Evolutionary conservation across 1,140 invertebrate genomes (phyloP), one percentile per base, ranked within the genome.

Genomic region (Drosophila hydei): DNA sequence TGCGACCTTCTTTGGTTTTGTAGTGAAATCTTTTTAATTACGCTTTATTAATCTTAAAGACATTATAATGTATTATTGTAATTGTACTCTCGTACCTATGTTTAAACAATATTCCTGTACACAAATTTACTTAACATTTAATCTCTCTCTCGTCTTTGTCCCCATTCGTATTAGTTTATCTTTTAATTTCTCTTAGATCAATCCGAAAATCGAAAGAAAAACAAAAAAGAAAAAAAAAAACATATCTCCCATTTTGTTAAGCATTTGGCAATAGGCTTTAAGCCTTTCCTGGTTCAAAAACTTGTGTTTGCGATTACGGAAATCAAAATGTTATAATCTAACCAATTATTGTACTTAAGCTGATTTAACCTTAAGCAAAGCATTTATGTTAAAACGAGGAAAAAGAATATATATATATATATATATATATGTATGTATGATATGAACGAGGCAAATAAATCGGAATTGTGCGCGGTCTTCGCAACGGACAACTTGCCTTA

Each of bases 11-110:
- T 87, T 75, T 36, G 58, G 75, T 77, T 83, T 89, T 69, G 79
- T 88, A 88, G 83, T 83, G 65, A 88, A 88, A 83, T 88, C 79
- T 89, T 67, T 89, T 64, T 69, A 73, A 88, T 88, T 88, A 89
- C 83, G 83, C 83, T 88, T 88, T 88, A 88, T 89, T 88, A 88
- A 88, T 88, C 77, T 89, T 83, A 88, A 67, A 70, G 8, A 18
- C 58, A 77, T 70, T 76, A 79, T 79, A 73, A 85, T 67, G 40
- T 75, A 64, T 79, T 81, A 75, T 78, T 71, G 48, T 75, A 77
- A 81, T 65, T 55, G 45, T 80, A 80, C 67, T 71, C 50, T 81
- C 45, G 74, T 85, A 81, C 83, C 78, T 85, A 85, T 60, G 60
- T 81, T 71, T 71, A 81, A 74, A 62, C 30, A 45, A 21, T 60